A percentile compares a stretch with the other conserved stretches of the same genome.
Conservation (phyloP, 2,113 vertebrate genomes). For the Lamprologus speciosus region DNA sequence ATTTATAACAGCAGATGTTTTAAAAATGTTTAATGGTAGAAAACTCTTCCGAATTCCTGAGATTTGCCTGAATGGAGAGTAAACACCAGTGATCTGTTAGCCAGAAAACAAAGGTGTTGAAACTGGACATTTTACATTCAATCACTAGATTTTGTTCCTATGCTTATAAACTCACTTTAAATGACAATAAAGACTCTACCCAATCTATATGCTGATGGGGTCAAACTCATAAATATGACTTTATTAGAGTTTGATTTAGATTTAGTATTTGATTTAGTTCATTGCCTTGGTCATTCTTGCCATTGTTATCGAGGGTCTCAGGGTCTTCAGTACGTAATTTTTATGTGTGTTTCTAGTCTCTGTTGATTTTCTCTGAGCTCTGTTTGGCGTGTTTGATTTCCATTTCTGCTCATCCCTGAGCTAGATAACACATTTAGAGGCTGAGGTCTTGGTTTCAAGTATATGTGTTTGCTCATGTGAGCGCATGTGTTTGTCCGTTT, state of each 20-base stretch:
- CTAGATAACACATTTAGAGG: constrained; percentile 50
- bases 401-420: constrained; percentile 30
- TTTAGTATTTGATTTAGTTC: constrained; percentile 17
- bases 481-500: constrained; percentile 8
- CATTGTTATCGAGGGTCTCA: background rate
- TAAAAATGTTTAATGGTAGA: background rate
- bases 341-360: background rate
- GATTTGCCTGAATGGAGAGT: background rate
- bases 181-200: background rate
- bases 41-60: background rate
- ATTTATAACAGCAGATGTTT: background rate
- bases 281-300: constrained; percentile 2
- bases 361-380: constrained; percentile 34
- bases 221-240: background rate
- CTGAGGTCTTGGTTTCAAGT: constrained; percentile 3
- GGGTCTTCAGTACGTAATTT: background rate
- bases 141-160: background rate
- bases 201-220: background rate
- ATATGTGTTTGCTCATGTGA: constrained; percentile 19
- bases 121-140: background rate
- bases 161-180: background rate
- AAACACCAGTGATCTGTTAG: background rate
- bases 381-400: constrained; percentile 49
- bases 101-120: background rate
- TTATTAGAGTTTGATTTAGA: background rate